Evolutionary conservation across 2,113 vertebrate genomes (phyloP).

Genomic region (Malurus alboscapulatus): DNA sequence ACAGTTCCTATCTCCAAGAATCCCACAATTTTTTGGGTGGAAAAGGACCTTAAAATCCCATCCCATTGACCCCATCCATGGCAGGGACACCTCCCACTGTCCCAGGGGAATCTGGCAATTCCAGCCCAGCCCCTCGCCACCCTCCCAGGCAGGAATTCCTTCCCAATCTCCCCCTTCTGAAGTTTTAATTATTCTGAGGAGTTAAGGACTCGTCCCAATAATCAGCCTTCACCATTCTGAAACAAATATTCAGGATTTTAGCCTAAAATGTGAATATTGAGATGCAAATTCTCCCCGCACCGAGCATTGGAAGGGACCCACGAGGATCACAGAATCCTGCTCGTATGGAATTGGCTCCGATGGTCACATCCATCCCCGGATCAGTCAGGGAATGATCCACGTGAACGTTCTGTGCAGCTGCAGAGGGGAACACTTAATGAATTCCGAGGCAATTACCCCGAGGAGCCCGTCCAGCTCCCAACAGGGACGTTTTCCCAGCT

Average conservation of each 20-base stretch:
- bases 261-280: not conserved
- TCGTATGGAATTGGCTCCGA: not conserved
- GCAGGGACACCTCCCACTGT: rapidly evolving
- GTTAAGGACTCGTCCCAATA: not conserved
- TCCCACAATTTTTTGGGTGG: not conserved
- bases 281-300: not conserved
- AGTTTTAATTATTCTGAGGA: not conserved
- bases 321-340: rapidly evolving
- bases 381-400: not conserved
- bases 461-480: conserved; percentile 67
- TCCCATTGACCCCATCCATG: rapidly evolving
- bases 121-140: not conserved
- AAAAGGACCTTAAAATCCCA: not conserved
- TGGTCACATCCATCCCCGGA: not conserved
- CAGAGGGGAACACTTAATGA: conserved; percentile 69
- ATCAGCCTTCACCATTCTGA: not conserved
- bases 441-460: conserved; percentile 72
- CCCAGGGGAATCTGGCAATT: not conserved
- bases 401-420: conserved; percentile 61
- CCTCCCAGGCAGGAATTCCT: not conserved
- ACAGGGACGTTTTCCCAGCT: conserved; percentile 58
- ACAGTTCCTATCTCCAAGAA: not conserved
- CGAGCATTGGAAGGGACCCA: not conserved
- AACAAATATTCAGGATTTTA: not conserved
- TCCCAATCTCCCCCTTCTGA: not conserved